A percentile compares a stretch with the other conserved stretches of the same genome.
Evolutionary conservation across 1,140 invertebrate species (phyloP).

Genomic region (Myzus persicae): DNA sequence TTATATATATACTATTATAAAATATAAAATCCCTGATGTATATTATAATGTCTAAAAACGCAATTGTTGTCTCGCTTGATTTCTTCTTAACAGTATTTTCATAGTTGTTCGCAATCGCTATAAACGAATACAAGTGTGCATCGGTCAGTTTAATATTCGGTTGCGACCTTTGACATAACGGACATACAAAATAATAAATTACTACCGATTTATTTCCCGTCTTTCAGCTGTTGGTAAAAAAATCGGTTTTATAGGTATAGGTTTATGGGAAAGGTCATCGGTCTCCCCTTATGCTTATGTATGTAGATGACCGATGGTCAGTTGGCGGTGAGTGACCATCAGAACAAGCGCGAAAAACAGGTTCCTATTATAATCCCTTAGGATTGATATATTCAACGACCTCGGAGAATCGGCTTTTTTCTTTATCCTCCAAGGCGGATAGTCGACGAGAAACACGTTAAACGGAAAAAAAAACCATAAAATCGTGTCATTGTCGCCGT

Average conservation of each 20-base stretch:
- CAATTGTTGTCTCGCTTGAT: no score
- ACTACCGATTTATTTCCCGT: constrained; percentile 51
- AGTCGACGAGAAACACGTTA: constrained; percentile 1
- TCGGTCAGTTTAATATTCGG: not conserved
- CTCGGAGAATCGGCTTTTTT: constrained; percentile 20
- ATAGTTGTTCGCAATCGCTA: not conserved
- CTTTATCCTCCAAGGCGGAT: constrained; percentile 35
- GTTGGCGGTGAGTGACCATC: not conserved
- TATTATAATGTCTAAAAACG: no score
- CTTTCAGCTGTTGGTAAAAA: constrained; percentile 40
- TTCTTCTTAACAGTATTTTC: no score
- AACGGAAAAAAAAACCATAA: constrained; percentile 30
- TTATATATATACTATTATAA: not conserved
- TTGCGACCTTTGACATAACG: constrained; percentile 55
- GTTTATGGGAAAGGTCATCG: constrained; percentile 57
- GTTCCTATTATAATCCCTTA: constrained; percentile 54
- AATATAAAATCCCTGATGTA: not conserved
- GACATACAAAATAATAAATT: constrained; percentile 49
- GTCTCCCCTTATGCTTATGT: constrained; percentile 7
- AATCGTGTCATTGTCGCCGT: constrained; percentile 48
- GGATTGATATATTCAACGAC: constrained; percentile 18
- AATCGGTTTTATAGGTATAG: constrained; percentile 41
- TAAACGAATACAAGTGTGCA: not conserved
- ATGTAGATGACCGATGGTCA: constrained; percentile 56
- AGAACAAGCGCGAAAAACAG: constrained; percentile 51